Conservation (phyloP, 1,140 invertebrate species). For the Magallana angulata region DNA sequence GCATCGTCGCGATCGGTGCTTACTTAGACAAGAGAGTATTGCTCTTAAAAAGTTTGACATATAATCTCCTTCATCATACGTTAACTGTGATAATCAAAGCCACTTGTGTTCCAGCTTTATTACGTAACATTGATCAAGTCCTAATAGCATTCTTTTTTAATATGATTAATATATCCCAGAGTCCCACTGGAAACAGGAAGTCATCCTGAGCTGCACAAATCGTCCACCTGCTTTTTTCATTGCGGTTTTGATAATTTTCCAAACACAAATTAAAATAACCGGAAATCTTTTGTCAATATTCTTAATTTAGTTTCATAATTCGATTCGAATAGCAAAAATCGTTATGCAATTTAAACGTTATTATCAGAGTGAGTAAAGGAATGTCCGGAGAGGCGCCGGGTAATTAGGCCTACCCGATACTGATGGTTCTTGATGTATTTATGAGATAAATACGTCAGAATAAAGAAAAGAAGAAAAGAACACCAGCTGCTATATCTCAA, state of each 20-base stretch:
- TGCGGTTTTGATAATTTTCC: neutral
- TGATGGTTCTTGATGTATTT: neutral
- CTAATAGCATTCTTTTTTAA: neutral
- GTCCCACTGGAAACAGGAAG: neutral
- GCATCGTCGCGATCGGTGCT: neutral
- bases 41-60: neutral
- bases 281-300: neutral
- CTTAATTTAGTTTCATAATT: neutral
- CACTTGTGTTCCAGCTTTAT: neutral
- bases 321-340: neutral
- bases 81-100: constrained; percentile 8
- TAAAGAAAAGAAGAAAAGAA: neutral
- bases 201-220: neutral
- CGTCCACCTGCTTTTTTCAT: neutral
- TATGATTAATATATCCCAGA: neutral
- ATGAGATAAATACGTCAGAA: neutral
- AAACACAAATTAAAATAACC: neutral
- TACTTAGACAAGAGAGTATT: neutral
- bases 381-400: neutral
- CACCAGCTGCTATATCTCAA: neutral
- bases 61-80: neutral
- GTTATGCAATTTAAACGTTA: neutral
- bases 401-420: neutral
- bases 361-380: neutral
- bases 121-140: neutral